phyloP scores from a whole-genome alignment of 1,140 invertebrate species.

The Spodoptera litura region DNA sequence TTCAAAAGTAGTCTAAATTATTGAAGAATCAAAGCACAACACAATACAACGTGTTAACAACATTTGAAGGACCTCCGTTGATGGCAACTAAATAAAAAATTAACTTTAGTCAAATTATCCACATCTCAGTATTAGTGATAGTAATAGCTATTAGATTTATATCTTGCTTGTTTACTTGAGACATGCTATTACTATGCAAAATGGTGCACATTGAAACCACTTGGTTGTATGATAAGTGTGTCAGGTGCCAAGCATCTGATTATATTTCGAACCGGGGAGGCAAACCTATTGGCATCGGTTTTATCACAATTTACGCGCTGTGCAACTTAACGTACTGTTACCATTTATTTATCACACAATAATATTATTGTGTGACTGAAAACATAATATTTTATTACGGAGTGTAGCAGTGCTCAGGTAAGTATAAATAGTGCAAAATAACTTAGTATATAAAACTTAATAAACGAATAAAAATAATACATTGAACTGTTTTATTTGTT shows the following conservation, averaged over 20 bases:
- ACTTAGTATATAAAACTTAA: conserved; percentile 42
- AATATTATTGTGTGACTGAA: neutral
- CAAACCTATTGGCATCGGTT: neutral
- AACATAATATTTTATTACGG: conserved; percentile 1
- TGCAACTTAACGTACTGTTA: neutral
- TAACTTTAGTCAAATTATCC: no score
- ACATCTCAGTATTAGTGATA: no score
- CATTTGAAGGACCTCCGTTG: no score
- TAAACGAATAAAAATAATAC: conserved; percentile 52
- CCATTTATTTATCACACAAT: neutral
- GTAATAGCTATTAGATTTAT: no score
- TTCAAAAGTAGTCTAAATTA: no score
- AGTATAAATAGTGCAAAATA: conserved; percentile 50
- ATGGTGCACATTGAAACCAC: no score
- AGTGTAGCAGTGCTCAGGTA: conserved; percentile 36
- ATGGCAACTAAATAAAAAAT: no score
- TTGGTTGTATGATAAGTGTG: neutral
- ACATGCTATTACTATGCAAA: no score
- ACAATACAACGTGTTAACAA: no score
- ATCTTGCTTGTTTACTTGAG: no score
- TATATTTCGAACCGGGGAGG: neutral
- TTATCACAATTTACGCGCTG: neutral
- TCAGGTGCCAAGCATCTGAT: no score
- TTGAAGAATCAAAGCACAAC: no score
- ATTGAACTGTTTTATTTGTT: conserved; percentile 59